Evolutionary conservation across 2,888 invertebrate genomes (phyloP).

Genomic region (Meteorus cinctellus): DNA sequence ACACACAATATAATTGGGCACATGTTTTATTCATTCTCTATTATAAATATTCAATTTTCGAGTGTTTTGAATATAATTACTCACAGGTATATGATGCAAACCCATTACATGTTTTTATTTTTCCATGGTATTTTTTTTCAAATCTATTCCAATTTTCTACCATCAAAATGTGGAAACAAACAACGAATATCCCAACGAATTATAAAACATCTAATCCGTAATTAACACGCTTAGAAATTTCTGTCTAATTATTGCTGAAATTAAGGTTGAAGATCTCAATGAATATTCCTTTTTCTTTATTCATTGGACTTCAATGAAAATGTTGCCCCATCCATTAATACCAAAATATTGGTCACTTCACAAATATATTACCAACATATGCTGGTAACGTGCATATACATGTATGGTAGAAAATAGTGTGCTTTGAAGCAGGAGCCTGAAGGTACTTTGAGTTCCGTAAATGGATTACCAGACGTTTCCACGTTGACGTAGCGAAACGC

Average conservation of each 20-base stretch:
- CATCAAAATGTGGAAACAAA: too few species aligned
- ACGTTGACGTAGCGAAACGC: slow-evolving; percentile 34
- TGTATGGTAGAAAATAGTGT: background rate
- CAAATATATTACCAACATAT: background rate
- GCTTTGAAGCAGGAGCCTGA: slow-evolving; percentile 19
- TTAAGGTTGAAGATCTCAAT: too few species aligned
- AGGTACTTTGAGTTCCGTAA: slow-evolving; percentile 25
- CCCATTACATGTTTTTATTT: background rate
- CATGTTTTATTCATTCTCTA: slow-evolving; percentile 40
- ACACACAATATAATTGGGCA: slow-evolving; percentile 30
- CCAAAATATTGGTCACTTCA: background rate
- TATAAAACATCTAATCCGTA: too few species aligned
- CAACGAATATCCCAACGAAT: too few species aligned
- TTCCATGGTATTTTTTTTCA: too few species aligned
- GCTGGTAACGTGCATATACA: background rate
- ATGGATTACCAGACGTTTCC: slow-evolving; percentile 34
- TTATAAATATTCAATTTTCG: slow-evolving; percentile 4
- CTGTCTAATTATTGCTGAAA: too few species aligned
- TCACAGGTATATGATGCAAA: background rate
- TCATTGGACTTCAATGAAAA: too few species aligned
- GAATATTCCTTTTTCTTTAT: too few species aligned
- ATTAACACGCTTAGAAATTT: too few species aligned
- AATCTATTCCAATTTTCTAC: too few species aligned
- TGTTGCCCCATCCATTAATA: background rate
- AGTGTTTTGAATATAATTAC: background rate